Conservation (phyloP, 2,888 invertebrate genomes). For the Diarsia dahlii region DNA sequence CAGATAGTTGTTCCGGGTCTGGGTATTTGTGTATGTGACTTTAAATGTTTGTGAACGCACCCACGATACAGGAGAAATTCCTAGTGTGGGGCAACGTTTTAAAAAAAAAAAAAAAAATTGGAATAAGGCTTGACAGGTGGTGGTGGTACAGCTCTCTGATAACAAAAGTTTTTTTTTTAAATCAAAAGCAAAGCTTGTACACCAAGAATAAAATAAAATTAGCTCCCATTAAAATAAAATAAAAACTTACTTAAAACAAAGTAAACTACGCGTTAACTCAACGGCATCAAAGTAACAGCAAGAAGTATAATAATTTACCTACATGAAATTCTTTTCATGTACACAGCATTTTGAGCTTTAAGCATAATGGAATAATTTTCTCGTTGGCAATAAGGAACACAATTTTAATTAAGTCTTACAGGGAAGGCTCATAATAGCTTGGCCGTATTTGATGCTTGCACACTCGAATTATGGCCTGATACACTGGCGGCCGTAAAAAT, state of each 20-base stretch:
- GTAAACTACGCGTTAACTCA: slow-evolving; percentile 6
- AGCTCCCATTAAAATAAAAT: slow-evolving; percentile 5
- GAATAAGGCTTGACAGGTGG: too few relatives aligned
- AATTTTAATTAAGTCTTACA: slow-evolving; percentile 79
- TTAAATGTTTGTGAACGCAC: too few relatives aligned
- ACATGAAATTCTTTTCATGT: slow-evolving; percentile 59
- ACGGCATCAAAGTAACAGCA: slow-evolving; percentile 31
- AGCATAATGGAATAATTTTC: slow-evolving; percentile 72
- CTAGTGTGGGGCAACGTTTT: too few relatives aligned
- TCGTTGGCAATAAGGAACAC: slow-evolving; percentile 69
- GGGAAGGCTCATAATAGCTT: slow-evolving; percentile 74
- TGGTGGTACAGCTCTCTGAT: too few relatives aligned
- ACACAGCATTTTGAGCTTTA: slow-evolving; percentile 54
- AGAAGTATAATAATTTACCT: slow-evolving; percentile 48
- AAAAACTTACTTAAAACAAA: background rate
- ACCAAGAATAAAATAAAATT: background rate
- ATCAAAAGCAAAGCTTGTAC: background rate
- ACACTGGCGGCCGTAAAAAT: slow-evolving; percentile 64
- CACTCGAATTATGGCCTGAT: slow-evolving; percentile 70
- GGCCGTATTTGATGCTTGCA: slow-evolving; percentile 75
- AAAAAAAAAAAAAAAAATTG: too few relatives aligned
- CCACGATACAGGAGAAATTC: too few relatives aligned
- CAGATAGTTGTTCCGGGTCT: too few relatives aligned
- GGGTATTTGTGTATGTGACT: too few relatives aligned
- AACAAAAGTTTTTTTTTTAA: too few relatives aligned